Evolutionary conservation across 1,140 invertebrate genomes (phyloP), one percentile per base, ranked within the genome.

Genomic region (Choristoneura fumiferana): DNA sequence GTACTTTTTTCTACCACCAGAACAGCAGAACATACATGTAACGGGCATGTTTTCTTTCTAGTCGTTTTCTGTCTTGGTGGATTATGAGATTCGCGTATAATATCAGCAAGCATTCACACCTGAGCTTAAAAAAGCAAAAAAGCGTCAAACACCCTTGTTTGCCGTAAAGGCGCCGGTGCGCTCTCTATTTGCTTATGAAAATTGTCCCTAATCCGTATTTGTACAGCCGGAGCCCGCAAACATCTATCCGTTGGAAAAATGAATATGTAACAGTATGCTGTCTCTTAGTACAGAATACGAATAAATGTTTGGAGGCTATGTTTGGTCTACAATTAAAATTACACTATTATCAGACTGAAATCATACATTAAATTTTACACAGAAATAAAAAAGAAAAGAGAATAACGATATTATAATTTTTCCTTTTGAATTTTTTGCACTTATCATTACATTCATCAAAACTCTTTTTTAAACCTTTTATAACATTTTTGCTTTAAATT

Each of bases 201-300:
- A 71, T 71, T 57, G 60, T 49, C 45, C 60, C 65, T 65, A 67
- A 71, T 71, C 65, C 64, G 54, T 63, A 62, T 71, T 71, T 67
- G 60, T 43, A 38, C 69, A 71, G 69, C 36, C 39, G 37, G 18
- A 33, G 52, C 39, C 40, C 56, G 58, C 58, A 54, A 59, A 59
- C 49, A 54, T 54, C 58, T 59, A 43, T 40, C 58, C 43, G 57
- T 52, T 58, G 40, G 34, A 34, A 59, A 59, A 54, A 59, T 59
- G 58, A 59, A 60, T 52, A 58, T 15, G 29, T 35, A 54, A 35
- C 52, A 55, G 22, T 63, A 52, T 62, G 15, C 35, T 18, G 13
- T 56, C 39, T 38, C 56, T 43, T 52, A 63, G 33, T 45, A 54
- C 54, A 49, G 53, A 34, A 35, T 60, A 60, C 54, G 61, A 38